Evolutionary conservation across 2,888 invertebrate species (phyloP).

Genomic region (Cylloceria caligata): DNA sequence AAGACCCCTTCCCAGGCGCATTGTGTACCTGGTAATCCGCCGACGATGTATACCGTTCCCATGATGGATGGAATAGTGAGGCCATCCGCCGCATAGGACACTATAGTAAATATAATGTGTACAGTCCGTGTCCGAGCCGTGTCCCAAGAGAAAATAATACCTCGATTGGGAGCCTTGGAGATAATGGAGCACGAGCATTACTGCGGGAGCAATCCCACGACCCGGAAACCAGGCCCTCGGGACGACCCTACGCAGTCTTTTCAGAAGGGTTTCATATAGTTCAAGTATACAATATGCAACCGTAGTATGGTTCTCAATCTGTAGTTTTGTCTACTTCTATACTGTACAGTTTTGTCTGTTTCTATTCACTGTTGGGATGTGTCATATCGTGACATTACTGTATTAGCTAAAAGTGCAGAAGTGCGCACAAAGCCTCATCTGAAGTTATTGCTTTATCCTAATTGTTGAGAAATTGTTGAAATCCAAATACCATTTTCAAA

Average conservation of each 20-base stretch:
- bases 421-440: no score
- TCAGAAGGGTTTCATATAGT: constrained; percentile 45
- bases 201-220: constrained; percentile 72
- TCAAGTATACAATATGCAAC: constrained; percentile 5
- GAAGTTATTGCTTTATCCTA: no score
- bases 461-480: no score
- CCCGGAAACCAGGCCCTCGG: constrained; percentile 74
- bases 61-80: constrained; percentile 42
- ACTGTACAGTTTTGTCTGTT: no score
- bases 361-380: background rate
- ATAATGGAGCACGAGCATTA: constrained; percentile 70
- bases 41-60: constrained; percentile 65
- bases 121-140: constrained; percentile 27
- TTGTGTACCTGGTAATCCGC: constrained; percentile 67
- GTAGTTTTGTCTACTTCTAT: background rate
- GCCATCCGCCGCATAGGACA: constrained; percentile 6
- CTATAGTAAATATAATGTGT: constrained; percentile 54
- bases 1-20: constrained; percentile 61
- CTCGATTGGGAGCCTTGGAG: constrained; percentile 58
- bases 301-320: background rate
- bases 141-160: constrained; percentile 59
- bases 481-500: no score
- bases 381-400: background rate
- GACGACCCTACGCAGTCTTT: constrained; percentile 38
- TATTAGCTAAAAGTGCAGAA: no score